phyloP scores from a whole-genome alignment of 2,888 invertebrate species.

The Sphaerophoria taeniata region DNA sequence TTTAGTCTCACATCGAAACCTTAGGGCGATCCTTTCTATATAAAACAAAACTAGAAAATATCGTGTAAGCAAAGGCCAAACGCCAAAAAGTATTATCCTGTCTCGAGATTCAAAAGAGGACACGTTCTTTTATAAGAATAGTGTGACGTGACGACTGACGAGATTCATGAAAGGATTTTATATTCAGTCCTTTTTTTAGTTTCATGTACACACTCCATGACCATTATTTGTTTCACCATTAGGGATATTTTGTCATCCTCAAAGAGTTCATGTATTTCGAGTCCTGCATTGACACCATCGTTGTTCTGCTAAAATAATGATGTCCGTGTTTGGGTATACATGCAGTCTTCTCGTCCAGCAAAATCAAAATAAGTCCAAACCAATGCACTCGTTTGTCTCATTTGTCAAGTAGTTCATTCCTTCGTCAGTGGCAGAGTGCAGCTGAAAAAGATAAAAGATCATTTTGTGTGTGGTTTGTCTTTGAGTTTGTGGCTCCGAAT shows the following conservation, averaged over 20 bases:
- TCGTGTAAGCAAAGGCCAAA: slow-evolving; percentile 34
- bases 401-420: too few relatives aligned
- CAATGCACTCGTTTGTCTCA: too few relatives aligned
- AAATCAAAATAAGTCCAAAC: too few relatives aligned
- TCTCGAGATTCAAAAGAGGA: slow-evolving; percentile 35
- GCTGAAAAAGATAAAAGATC: too few relatives aligned
- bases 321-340: too few relatives aligned
- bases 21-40: neutral
- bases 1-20: slow-evolving; percentile 4
- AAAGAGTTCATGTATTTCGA: slow-evolving; percentile 14
- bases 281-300: neutral
- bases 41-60: slow-evolving; percentile 17
- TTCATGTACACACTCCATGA: slow-evolving; percentile 41
- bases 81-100: slow-evolving; percentile 67
- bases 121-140: slow-evolving; percentile 2
- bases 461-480: too few relatives aligned
- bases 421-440: too few relatives aligned
- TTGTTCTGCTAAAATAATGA: slow-evolving; percentile 6
- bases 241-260: neutral
- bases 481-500: too few relatives aligned
- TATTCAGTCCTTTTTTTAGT: slow-evolving; percentile 40
- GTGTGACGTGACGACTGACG: neutral
- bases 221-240: neutral
- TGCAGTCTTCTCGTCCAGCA: too few relatives aligned
- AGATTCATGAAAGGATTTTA: slow-evolving; percentile 61